Evolutionary conservation across 2,113 vertebrate genomes (phyloP), one percentile per base, ranked within the genome.

Genomic region (Machaerirhynchus nigripectus): DNA sequence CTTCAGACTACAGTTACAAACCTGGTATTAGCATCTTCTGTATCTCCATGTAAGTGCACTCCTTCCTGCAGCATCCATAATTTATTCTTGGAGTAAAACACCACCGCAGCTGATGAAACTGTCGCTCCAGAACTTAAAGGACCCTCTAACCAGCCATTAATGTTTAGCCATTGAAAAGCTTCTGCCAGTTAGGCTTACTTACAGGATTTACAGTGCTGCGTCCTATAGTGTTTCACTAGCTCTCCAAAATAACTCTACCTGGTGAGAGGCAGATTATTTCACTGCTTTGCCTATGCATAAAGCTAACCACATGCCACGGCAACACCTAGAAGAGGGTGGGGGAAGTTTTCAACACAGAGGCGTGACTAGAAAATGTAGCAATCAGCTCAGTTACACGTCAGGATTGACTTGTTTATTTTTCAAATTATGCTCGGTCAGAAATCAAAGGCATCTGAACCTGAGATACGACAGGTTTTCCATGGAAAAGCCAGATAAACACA

Each of bases 241-340:
- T 96, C 85, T 88, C 87, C 88, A 75, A 49, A 97, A 77, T 82
- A 93, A 89, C 95, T 94, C 92, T 91, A 61, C 65, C 77, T 76
- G 91, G 70, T 37, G 44, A 95, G 92, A 90, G 83, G 91, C 91
- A 88, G 84, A 89, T 77, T 67, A 67, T 82, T 94, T 94, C 60
- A 84, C 67, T 9, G 76, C 96, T 81, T 92, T 94, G 94, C 42
- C 88, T 50, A 93, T 93, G 79, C 96, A 81, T 55, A 76, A 93
- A 95, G 73, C 93, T 57, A 89, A 84, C 95, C 97, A 95, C 94
- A 93, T 88, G 97, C 95, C 95, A 89, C 89, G 97, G 91, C 96
- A 95, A 97, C 96, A 98, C 97, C 98, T 98, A 95, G 87, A 95
- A 95, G 91, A 97, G 98, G 97, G 97, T 91, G 98, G 97, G 84